A percentile compares a stretch with the other conserved stretches of the same genome.
phyloP scores from a whole-genome alignment of 2,888 invertebrate species.

The Cheilosia soror region DNA sequence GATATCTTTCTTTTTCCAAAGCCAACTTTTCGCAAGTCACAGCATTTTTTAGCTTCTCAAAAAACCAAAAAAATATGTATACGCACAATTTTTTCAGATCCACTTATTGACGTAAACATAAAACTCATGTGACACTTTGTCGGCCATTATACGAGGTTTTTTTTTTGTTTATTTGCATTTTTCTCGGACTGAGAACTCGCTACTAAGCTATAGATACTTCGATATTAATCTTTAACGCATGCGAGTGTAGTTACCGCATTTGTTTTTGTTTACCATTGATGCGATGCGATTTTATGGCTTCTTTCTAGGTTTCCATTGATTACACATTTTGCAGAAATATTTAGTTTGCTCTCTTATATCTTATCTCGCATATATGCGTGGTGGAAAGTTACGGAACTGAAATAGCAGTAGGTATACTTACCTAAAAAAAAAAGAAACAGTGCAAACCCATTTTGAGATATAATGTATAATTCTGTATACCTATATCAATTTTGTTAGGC shows the following conservation, averaged over 20 bases:
- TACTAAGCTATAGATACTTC: background rate
- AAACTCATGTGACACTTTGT: background rate
- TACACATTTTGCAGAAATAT: slow-evolving; percentile 6
- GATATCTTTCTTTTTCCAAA: no score
- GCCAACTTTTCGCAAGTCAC: no score
- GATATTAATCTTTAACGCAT: background rate
- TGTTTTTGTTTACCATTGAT: background rate
- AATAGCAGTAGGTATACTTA: background rate
- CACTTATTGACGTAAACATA: no score
- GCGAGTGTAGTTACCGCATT: background rate
- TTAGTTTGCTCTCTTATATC: slow-evolving; percentile 1
- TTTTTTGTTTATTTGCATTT: background rate
- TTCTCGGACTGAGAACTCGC: background rate
- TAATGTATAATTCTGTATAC: background rate
- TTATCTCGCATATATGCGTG: background rate
- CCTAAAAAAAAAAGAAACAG: background rate
- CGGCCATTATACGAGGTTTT: background rate
- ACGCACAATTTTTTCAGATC: no score
- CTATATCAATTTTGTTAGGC: background rate
- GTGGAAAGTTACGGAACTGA: background rate
- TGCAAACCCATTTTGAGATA: background rate
- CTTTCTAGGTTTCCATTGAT: slow-evolving; percentile 23
- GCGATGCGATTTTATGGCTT: slow-evolving; percentile 1
- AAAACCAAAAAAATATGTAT: no score
- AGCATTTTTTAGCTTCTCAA: no score